These are phyloP conservation scores for Luperina nickerlii DNA, from an alignment of 2,888 invertebrate genomes.

Conservation along the genomic window DNA sequence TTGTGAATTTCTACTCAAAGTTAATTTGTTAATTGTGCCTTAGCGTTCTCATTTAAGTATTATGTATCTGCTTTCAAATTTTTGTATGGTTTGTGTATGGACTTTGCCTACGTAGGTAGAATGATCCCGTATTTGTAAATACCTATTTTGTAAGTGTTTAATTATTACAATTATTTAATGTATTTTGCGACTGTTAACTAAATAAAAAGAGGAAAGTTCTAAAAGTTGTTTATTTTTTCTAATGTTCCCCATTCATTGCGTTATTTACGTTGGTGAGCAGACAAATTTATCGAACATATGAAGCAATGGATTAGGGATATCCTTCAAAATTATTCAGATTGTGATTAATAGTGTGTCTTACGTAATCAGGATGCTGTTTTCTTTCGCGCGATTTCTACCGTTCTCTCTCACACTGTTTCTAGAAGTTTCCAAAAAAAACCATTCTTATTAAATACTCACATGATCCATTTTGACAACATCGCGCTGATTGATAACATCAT, in stretches of 20 bases:
- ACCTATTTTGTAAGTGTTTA: slow-evolving; percentile 88
- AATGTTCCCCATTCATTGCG: neutral
- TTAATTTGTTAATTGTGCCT: slow-evolving; percentile 67
- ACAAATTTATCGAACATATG: neutral
- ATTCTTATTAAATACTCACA: neutral
- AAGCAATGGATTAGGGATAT: neutral
- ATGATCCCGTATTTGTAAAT: slow-evolving; percentile 87
- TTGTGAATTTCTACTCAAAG: slow-evolving; percentile 69
- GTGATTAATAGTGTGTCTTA: neutral
- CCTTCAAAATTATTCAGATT: no score
- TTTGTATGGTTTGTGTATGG: slow-evolving; percentile 88
- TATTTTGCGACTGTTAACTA: slow-evolving; percentile 89
- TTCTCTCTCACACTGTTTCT: no score
- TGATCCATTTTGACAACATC: neutral
- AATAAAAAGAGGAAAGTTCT: slow-evolving; percentile 85
- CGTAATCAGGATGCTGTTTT: neutral
- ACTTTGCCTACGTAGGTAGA: slow-evolving; percentile 89
- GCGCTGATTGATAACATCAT: neutral
- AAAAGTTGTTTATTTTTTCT: slow-evolving; percentile 68
- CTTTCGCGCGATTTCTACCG: neutral
- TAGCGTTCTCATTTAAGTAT: slow-evolving; percentile 74
- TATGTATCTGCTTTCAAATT: slow-evolving; percentile 84
- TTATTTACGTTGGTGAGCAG: neutral
- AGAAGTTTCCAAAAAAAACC: neutral
- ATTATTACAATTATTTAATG: slow-evolving; percentile 82